A percentile compares a stretch with the other conserved stretches of the same genome.
Evolutionary conservation across 2,888 invertebrate genomes (phyloP).

Genomic region (Barypeithes pellucidus): DNA sequence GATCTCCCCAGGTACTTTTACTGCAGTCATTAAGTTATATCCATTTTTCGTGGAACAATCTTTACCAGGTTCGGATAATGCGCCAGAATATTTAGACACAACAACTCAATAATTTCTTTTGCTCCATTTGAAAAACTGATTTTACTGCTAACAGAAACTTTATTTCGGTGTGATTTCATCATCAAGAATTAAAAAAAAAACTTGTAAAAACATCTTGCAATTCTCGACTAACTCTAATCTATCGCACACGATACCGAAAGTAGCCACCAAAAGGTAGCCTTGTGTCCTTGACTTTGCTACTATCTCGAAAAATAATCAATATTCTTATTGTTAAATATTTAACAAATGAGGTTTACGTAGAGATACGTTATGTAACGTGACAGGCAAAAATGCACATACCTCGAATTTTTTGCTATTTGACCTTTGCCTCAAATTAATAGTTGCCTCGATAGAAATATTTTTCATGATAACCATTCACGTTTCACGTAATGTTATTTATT

Average conservation of each 20-base stretch:
- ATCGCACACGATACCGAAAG: slow-evolving; percentile 40
- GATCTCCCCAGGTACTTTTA: too few species aligned
- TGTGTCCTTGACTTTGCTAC: slow-evolving; percentile 45
- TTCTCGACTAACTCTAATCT: slow-evolving; percentile 17
- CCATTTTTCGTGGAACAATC: too few species aligned
- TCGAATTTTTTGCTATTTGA: slow-evolving; percentile 38
- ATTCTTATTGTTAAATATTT: slow-evolving; percentile 7
- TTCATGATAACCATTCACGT: slow-evolving; percentile 49
- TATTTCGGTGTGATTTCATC: too few species aligned
- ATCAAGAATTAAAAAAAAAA: slow-evolving; percentile 6
- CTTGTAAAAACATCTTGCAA: slow-evolving; percentile 9
- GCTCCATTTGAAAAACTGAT: too few species aligned
- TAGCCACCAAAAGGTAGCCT: slow-evolving; percentile 27
- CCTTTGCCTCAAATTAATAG: slow-evolving; percentile 51
- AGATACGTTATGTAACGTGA: slow-evolving; percentile 37
- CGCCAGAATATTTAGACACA: too few species aligned
- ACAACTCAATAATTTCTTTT: too few species aligned
- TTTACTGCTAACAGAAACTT: too few species aligned
- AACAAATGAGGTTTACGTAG: slow-evolving; percentile 21
- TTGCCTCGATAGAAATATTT: slow-evolving; percentile 41
- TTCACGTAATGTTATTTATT: slow-evolving; percentile 35
- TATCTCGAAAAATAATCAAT: slow-evolving; percentile 29
- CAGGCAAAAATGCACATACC: slow-evolving; percentile 38
- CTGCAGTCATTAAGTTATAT: too few species aligned
- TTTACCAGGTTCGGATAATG: too few species aligned